Evolutionary conservation across 2,113 vertebrate species (phyloP), one percentile per base, ranked within the genome.

Genomic region (Paratilapia polleni): DNA sequence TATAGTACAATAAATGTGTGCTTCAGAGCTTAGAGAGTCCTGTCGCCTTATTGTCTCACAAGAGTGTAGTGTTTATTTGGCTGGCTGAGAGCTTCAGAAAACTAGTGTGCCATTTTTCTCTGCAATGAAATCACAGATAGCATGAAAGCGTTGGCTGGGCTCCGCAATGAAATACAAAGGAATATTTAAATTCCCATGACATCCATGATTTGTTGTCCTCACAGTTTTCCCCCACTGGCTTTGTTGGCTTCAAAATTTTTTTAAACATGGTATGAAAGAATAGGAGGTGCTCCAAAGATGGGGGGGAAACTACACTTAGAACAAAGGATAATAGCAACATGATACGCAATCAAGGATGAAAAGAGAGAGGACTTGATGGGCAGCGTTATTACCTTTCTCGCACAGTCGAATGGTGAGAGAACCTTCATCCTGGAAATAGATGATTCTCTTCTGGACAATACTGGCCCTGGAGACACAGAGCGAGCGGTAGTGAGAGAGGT

Each of bases 401-500:
- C 98, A 99, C 58, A 99, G 95, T 82, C 95, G 97, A 91, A 97
- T 96, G 31, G 97, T 98, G 87, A 99, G 97, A 64, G 98, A 98
- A 31, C 98, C 98, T 82, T 98, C 97, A 68, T 99, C 97, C 92
- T 98, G 98, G 94, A 98, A 98, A 96, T 97, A 98, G 93, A 98
- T 98, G 36, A 99, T 95, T 87, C 96, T 97, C 87, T 97, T 98
- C 95, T 99, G 98, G 79, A 99, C 97, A 34, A 99, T 98, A 77
- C 98, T 99, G 77, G 98, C 98, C 92, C 98, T 99, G 87, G 17
- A 83, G 86, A 88, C 19, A 61, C 12, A 91, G 19, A 87, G 20
- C 57, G 3, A 83, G 17, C 36, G 52, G 47, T 3, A 56, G 49
- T 52, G 34, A 70, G 43, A 20, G 11, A 34, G 22, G 4, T 28